Evolutionary conservation across 2,888 invertebrate genomes (phyloP), one percentile per base, ranked within the genome.

Genomic region (Platerodrilus igneus): DNA sequence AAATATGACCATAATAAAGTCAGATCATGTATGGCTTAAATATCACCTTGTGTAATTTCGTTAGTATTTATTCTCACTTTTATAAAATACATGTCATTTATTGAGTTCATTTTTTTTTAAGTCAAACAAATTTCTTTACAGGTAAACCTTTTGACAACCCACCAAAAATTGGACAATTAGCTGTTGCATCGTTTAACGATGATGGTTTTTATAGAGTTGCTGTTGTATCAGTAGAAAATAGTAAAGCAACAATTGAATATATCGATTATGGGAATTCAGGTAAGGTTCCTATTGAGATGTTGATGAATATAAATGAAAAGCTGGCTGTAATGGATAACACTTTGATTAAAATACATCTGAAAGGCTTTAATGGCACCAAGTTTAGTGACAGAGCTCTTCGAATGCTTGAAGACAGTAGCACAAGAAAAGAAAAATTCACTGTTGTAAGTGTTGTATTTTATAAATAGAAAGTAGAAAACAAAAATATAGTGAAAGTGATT

Each of bases 211-310:
- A 51, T 25, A 47, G 64, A 33, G 62, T 52, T 0, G 41, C 54
- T 7, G 52, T 64, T 4, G 40, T 14, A 16, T 46, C 51, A 1
- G 37, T 56, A 9, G 37, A 49, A 8, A 33, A 35, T 3, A 31
- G 35, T 8, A 32, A 27, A 14, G 58, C 51, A 3, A 47, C 48
- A 8, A 41, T 63, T 2, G 51, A 55, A 16, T 62, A 56, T 34
- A 16, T 60, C 5, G 64, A 64, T 48, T 57, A 57, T 35, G 45
- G 52, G 6, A 56, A 56, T 19, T 47, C 40, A 13, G 55, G 52
- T 16, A 30, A 36, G 4, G 48, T 58, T 11, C 41, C 55, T 2
- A 6, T 58, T 3, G 53, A 54, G 20, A 51, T 53, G 4, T 28
- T 63, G 13, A 44, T 52, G 21, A 51, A 55, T 14, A 51, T 64